A percentile compares a stretch with the other conserved stretches of the same genome.
Evolutionary conservation across 2,113 vertebrate species (phyloP).

Genomic region (Platysteira castanea): DNA sequence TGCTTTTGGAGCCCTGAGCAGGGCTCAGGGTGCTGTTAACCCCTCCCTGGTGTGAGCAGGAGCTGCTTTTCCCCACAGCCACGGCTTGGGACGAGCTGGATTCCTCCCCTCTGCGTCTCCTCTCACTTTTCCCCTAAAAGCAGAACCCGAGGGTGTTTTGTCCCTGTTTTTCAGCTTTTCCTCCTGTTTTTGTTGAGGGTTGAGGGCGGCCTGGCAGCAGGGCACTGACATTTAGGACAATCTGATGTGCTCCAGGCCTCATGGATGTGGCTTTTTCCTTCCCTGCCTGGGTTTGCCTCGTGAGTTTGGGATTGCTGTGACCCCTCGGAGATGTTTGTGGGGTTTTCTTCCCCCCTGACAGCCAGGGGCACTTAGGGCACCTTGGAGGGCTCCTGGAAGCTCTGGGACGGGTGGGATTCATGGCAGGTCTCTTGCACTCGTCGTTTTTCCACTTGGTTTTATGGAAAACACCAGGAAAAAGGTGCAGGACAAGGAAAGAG

Average conservation of each 20-base stretch:
- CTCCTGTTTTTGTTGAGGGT: not conserved
- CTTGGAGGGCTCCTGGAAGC: not conserved
- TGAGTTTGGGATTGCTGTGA: not conserved
- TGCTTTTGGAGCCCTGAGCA: not conserved
- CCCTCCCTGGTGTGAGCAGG: not conserved
- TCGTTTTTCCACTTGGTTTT: not conserved
- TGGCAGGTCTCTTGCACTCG: not conserved
- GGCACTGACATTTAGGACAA: not conserved
- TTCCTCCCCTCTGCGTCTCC: not conserved
- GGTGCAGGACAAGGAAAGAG: not conserved
- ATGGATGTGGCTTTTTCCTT: not conserved
- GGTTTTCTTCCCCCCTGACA: not conserved
- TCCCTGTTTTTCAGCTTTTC: not conserved
- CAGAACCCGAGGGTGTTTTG: not conserved
- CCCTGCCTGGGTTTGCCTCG: no score
- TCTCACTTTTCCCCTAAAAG: not conserved
- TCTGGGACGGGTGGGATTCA: not conserved
- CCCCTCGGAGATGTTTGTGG: not conserved
- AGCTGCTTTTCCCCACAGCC: not conserved
- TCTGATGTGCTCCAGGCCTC: not conserved
- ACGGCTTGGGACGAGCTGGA: not conserved
- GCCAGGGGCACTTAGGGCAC: not conserved
- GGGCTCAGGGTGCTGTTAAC: not conserved
- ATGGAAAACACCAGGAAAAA: not conserved
- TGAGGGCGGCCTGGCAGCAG: not conserved